A percentile compares a stretch with the other conserved stretches of the same genome.
Conservation (phyloP, 2,113 vertebrate species). For the Entelurus aequoreus region DNA sequence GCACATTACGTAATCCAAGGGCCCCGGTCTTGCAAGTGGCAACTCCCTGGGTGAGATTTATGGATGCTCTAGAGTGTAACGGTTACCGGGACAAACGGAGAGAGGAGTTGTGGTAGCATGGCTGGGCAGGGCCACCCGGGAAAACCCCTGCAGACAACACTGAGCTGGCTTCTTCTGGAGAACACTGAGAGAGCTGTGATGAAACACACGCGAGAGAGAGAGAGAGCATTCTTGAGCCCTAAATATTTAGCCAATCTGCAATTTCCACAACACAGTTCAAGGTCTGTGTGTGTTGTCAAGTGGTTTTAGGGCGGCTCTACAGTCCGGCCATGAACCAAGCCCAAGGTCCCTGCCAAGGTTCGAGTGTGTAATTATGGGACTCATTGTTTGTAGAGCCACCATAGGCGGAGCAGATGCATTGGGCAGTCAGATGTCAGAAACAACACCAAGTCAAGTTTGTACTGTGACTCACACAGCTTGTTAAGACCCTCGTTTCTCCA, state of each 20-base stretch:
- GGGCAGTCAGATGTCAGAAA: slow-evolving; percentile 13
- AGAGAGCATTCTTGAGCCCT: neutral
- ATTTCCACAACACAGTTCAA: slow-evolving; percentile 6
- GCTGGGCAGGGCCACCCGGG: slow-evolving; percentile 4
- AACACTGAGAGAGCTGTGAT: neutral
- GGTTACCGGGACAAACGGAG: slow-evolving; percentile 21
- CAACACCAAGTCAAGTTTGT: slow-evolving; percentile 15
- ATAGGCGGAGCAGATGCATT: slow-evolving; percentile 37
- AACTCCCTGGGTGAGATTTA: slow-evolving; percentile 22
- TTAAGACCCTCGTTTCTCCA: neutral
- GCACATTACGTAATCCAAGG: slow-evolving; percentile 9
- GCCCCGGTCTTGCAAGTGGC: neutral
- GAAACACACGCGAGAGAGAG: neutral
- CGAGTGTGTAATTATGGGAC: slow-evolving; percentile 50
- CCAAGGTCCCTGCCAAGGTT: slow-evolving; percentile 27
- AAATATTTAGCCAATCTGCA: slow-evolving; percentile 15
- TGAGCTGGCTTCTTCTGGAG: neutral
- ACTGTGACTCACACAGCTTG: neutral
- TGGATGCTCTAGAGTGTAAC: slow-evolving; percentile 21
- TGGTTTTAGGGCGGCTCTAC: slow-evolving; percentile 48
- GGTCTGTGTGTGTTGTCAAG: slow-evolving; percentile 13
- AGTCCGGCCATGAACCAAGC: slow-evolving; percentile 26
- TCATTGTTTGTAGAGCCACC: slow-evolving; percentile 48
- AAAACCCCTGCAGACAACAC: neutral
- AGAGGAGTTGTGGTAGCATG: neutral